Base-by-base conservation (phyloP, 2,113 vertebrate genomes). In the Alosa alosa region DNA sequence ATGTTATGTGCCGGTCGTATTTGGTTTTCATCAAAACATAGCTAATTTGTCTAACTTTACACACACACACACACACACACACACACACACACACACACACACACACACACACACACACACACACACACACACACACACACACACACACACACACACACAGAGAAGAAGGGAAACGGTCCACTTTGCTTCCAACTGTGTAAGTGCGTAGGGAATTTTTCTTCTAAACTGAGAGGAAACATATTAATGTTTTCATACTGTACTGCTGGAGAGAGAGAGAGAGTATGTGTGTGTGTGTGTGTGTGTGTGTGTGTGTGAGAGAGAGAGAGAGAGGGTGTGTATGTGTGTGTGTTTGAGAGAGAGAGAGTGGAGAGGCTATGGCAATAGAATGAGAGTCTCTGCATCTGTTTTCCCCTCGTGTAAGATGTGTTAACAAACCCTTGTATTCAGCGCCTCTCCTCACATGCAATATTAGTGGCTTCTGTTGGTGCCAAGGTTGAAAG, bases 61-160 rank as follows among this genome's bases (percentile, higher is more conserved):
- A 57, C 17, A 18, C 52, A 20, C 17, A 20, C 15, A 49, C 52
- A 57, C 17, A 20, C 52, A 20, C 52, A 57, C 6, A 22, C 55
- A 15, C 55, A 18, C 4, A 4, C 55, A 57, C n/a, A 64, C n/a
- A n/a, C 18, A 68, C 25, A 31, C 64, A 68, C 64, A 31, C 64
- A 68, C 64, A 31, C 64, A 75, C 68, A 31, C 25, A 75, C 68
- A 36, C 68, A 75, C 68, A 75, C 68, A 36, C 72, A 78, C 72
- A 39, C 68, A 36, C 68, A 75, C 68, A 75, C 68, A 36, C 72
- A 78, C 72, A 39, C 31, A 78, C 68, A 36, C 68, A 75, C 68
- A 75, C 68, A 36, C 72, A 78, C 68, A 36, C 68, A 75, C 68
- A 75, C 68, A 36, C 72, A 78, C 72, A 39, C 31, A 78, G n/a